These are phyloP conservation scores for Clepsis dumicolana DNA, from an alignment of 2,888 invertebrate genomes.

Conservation along the genomic window DNA sequence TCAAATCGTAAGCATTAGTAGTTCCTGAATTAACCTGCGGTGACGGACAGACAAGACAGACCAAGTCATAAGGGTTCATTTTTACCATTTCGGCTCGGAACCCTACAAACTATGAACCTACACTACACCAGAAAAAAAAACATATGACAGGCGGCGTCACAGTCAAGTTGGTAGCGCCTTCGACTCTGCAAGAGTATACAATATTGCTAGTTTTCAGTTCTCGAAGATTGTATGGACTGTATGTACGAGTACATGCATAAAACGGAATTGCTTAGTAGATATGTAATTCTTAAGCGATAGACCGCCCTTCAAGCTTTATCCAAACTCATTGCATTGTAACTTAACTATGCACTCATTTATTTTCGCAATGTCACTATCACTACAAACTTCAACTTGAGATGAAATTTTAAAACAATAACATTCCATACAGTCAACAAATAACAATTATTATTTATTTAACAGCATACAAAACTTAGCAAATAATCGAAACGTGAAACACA, in stretches of 20 bases:
- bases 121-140: background rate
- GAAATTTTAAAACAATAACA: slow-evolving; percentile 40
- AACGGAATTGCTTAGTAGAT: background rate
- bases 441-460: slow-evolving; percentile 45
- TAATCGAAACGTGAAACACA: slow-evolving; percentile 18
- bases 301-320: background rate
- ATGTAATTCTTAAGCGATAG: background rate
- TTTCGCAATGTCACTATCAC: slow-evolving; percentile 5
- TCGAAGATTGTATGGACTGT: background rate
- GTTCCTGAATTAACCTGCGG: no score
- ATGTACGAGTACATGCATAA: background rate
- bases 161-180: no score
- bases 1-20: no score
- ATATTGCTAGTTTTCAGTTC: background rate
- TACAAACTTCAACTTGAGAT: slow-evolving; percentile 15
- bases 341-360: slow-evolving; percentile 1
- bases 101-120: no score
- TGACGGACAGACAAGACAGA: no score
- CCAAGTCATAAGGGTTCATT: no score
- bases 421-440: slow-evolving; percentile 45
- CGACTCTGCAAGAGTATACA: background rate
- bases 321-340: background rate
- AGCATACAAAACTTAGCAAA: slow-evolving; percentile 40
- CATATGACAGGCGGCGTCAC: no score
- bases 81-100: no score